phyloP scores from a whole-genome alignment of 2,797 vertebrate species.

The Oryzias dopingdopingensis region DNA sequence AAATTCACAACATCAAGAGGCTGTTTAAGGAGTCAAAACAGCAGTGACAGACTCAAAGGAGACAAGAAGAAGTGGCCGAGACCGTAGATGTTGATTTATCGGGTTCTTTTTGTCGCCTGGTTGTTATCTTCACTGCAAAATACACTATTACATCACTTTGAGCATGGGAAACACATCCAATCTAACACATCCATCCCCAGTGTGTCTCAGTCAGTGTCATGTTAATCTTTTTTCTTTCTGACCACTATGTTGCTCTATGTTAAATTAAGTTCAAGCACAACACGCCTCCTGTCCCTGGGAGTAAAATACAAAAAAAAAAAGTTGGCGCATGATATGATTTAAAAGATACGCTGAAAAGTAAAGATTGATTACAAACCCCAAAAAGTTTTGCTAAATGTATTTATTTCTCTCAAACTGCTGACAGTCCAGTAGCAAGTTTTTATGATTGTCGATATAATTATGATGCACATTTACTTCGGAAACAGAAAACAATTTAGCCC shows the following conservation, averaged over 20 bases:
- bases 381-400: slow-evolving; percentile 1
- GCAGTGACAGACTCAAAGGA: slow-evolving; percentile 70
- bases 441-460: slow-evolving; percentile 24
- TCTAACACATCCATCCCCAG: slow-evolving; percentile 36
- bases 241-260: slow-evolving; percentile 46
- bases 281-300: slow-evolving; percentile 6
- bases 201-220: slow-evolving; percentile 23
- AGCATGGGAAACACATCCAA: slow-evolving; percentile 74
- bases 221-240: slow-evolving; percentile 47
- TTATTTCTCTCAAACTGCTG: slow-evolving; percentile 15
- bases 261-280: slow-evolving; percentile 20
- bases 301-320: slow-evolving; percentile 14
- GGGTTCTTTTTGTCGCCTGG: slow-evolving; percentile 60
- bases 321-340: slow-evolving; percentile 2
- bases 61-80: slow-evolving; percentile 73
- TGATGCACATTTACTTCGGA: slow-evolving; percentile 34
- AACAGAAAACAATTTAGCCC: slow-evolving; percentile 33
- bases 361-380: slow-evolving; percentile 13
- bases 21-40: slow-evolving; percentile 52
- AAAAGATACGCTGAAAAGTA: slow-evolving; percentile 2
- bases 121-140: slow-evolving; percentile 73
- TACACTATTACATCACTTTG: slow-evolving; percentile 74
- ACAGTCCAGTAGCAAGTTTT: slow-evolving; percentile 37
- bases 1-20: slow-evolving; percentile 32
- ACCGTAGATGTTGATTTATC: slow-evolving; percentile 73